Conservation (phyloP, 2,113 vertebrate genomes). For the Otolemur garnettii region DNA sequence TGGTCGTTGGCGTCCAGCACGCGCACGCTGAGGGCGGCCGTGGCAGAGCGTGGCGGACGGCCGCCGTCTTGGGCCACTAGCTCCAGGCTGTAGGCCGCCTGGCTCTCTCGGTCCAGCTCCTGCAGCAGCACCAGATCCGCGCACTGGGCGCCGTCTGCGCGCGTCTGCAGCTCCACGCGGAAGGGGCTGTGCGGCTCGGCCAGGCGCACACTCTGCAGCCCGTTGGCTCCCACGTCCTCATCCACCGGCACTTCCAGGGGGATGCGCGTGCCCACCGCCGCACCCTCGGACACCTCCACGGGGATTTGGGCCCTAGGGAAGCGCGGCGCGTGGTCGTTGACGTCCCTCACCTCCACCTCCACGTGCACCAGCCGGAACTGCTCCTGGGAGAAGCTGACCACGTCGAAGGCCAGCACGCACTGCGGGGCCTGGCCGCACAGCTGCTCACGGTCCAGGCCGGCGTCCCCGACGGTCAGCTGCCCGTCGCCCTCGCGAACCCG, state of each 20-base stretch:
- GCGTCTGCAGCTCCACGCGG: constrained; percentile 93
- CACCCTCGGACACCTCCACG: constrained; percentile 95
- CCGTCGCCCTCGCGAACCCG: constrained; percentile 95
- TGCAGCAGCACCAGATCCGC: constrained; percentile 96
- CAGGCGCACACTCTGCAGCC: constrained; percentile 95
- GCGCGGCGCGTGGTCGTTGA: constrained; percentile 96
- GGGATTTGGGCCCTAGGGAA: constrained; percentile 92
- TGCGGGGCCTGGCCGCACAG: constrained; percentile 92
- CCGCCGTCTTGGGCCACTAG: constrained; percentile 96
- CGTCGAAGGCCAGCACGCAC: constrained; percentile 96
- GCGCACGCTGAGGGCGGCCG: constrained; percentile 91
- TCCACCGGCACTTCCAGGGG: constrained; percentile 94
- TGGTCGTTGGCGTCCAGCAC: constrained; percentile 98
- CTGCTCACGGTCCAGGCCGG: constrained; percentile 94
- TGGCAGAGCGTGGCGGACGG: constrained; percentile 91
- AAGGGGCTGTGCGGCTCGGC: constrained; percentile 95
- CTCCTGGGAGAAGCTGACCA: constrained; percentile 95
- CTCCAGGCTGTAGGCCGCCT: constrained; percentile 92
- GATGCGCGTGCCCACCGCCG: constrained; percentile 92
- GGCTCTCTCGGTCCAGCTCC: constrained; percentile 95
- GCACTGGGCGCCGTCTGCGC: constrained; percentile 96
- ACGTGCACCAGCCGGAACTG: constrained; percentile 96
- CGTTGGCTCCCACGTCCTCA: constrained; percentile 95
- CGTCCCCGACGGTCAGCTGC: constrained; percentile 93
- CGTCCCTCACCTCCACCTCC: constrained; percentile 96